phyloP scores from a whole-genome alignment of 2,888 invertebrate species.

The Caenorhabditis doughertyi region DNA sequence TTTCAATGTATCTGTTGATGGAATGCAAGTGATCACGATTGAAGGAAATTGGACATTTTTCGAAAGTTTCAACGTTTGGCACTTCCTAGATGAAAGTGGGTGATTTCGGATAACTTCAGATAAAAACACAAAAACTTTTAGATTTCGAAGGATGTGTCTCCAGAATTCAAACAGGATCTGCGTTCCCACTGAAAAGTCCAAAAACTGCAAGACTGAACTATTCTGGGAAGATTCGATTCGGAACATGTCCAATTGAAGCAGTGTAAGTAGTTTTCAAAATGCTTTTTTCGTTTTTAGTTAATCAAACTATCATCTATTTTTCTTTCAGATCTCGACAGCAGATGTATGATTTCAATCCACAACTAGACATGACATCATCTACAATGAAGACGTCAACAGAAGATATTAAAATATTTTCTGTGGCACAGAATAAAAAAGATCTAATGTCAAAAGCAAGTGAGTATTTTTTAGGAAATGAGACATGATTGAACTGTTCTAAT shows the following conservation, averaged over 20 bases:
- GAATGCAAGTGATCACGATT: conserved; percentile 72
- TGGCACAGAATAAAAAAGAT: conserved; percentile 54
- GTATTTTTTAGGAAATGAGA: background rate
- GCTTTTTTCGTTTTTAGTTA: conserved; percentile 10
- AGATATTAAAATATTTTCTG: conserved; percentile 57
- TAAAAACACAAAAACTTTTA: conserved; percentile 50
- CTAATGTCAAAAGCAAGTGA: conserved; percentile 60
- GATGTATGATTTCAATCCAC: conserved; percentile 59
- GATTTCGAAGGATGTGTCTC: conserved; percentile 81
- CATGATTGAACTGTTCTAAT: background rate
- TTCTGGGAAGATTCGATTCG: conserved; percentile 77
- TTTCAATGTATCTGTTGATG: conserved; percentile 79
- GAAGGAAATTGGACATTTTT: conserved; percentile 82
- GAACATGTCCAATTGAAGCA: conserved; percentile 77
- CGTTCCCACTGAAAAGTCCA: conserved; percentile 80
- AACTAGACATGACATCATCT: conserved; percentile 15
- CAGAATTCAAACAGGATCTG: conserved; percentile 78
- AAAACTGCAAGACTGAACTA: conserved; percentile 75
- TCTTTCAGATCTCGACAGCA: conserved; percentile 52
- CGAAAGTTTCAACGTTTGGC: conserved; percentile 79
- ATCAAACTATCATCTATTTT: background rate
- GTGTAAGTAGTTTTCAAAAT: conserved; percentile 63
- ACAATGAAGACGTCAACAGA: conserved; percentile 43
- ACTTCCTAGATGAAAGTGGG: conserved; percentile 77
- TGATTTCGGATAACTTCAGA: background rate